phyloP scores from a whole-genome alignment of 2,888 invertebrate genomes.

The Antheraea yamamai region DNA sequence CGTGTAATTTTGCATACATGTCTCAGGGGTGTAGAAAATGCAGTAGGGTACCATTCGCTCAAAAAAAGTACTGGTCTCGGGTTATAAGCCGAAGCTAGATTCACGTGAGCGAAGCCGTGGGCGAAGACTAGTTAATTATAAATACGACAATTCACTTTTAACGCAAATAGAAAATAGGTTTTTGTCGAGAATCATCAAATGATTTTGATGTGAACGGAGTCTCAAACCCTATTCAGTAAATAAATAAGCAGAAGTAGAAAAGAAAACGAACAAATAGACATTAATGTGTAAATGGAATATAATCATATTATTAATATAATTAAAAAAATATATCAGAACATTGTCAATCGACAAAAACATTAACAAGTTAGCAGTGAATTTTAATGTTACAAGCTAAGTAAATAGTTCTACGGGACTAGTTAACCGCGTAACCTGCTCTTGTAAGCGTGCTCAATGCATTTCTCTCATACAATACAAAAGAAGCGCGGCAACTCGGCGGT shows the following conservation, averaged over 20 bases:
- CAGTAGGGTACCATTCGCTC: too few relatives aligned
- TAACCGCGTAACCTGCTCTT: constrained; percentile 14
- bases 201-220: background rate
- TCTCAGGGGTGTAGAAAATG: too few relatives aligned
- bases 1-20: too few relatives aligned
- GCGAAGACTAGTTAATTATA: too few relatives aligned
- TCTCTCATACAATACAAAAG: constrained; percentile 57
- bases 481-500: constrained; percentile 36
- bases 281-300: too few relatives aligned
- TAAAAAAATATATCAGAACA: background rate
- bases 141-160: too few relatives aligned
- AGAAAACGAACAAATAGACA: background rate
- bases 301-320: too few relatives aligned
- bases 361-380: constrained; percentile 35
- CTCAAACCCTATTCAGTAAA: background rate
- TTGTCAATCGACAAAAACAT: background rate
- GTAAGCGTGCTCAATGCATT: constrained; percentile 58
- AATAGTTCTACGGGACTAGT: background rate
- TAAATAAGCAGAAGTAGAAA: background rate
- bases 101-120: too few relatives aligned
- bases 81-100: too few relatives aligned
- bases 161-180: background rate
- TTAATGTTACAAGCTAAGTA: constrained; percentile 47
- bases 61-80: too few relatives aligned
- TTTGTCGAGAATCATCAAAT: background rate